phyloP scores from a whole-genome alignment of 2,888 invertebrate genomes.

The Pollenia labialis region DNA sequence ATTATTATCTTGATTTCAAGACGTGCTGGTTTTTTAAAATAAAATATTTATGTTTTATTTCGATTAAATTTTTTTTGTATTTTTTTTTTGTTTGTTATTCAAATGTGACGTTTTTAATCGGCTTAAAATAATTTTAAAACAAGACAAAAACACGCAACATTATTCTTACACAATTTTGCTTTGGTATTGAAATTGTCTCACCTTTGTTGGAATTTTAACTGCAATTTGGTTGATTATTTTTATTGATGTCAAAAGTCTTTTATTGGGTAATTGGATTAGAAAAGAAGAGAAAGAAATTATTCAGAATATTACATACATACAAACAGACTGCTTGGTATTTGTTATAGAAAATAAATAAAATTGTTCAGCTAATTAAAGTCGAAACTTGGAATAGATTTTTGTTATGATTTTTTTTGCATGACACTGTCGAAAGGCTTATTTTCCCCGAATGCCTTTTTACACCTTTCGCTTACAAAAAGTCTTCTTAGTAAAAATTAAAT shows the following conservation, averaged over 20 bases:
- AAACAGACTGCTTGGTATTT: neutral
- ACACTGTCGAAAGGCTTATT: no score
- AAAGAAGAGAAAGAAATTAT: neutral
- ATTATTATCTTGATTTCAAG: conserved; percentile 36
- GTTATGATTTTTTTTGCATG: no score
- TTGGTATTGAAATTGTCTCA: conserved; percentile 52
- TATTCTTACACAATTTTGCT: conserved; percentile 16
- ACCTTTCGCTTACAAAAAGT: no score
- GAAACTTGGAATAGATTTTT: no score
- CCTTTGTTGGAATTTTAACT: conserved; percentile 41
- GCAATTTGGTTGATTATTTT: conserved; percentile 31
- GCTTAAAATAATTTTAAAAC: conserved; percentile 56
- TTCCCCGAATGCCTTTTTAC: no score
- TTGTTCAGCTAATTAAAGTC: no score
- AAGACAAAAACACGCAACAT: conserved; percentile 28
- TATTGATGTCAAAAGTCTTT: conserved; percentile 73
- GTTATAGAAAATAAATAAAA: no score
- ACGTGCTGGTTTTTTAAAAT: conserved; percentile 31
- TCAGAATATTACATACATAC: neutral
- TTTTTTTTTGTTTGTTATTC: conserved; percentile 1
- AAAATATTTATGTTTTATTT: conserved; percentile 22
- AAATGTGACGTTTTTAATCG: conserved; percentile 64
- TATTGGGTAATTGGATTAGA: conserved; percentile 71
- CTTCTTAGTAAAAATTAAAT: no score
- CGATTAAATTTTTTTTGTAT: neutral